phyloP scores from a whole-genome alignment of 2,888 invertebrate genomes.

The Acronicta psi region DNA sequence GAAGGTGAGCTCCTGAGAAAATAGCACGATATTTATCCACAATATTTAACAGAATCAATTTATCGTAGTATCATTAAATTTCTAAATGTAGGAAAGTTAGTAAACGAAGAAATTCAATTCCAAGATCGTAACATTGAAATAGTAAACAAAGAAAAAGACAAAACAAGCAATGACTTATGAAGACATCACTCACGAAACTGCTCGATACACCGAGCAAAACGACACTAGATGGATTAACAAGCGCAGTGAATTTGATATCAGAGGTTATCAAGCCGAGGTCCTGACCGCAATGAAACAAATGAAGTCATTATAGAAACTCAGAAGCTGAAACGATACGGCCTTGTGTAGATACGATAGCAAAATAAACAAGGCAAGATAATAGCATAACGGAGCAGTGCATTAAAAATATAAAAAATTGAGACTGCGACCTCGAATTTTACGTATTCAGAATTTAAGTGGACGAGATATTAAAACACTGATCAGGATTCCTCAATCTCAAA shows the following conservation, averaged over 20 bases:
- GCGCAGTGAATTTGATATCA: constrained; percentile 58
- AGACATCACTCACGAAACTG: constrained; percentile 26
- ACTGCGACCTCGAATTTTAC: constrained; percentile 18
- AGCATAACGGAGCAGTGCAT: constrained; percentile 20
- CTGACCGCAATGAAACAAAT: constrained; percentile 64
- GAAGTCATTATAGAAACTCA: constrained; percentile 46
- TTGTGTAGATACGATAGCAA: constrained; percentile 54
- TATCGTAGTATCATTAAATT: constrained; percentile 22
- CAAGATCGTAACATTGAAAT: background rate
- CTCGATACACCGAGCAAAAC: constrained; percentile 9
- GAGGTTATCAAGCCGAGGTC: constrained; percentile 72
- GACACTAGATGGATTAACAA: constrained; percentile 49
- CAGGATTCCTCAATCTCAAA: constrained; percentile 9
- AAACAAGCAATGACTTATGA: constrained; percentile 1
- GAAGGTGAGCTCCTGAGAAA: constrained; percentile 37
- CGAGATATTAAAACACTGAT: constrained; percentile 3
- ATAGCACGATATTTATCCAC: constrained; percentile 26
- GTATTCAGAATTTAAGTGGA: constrained; percentile 11
- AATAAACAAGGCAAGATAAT: constrained; percentile 48
- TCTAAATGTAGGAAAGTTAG: constrained; percentile 31
- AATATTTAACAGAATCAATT: constrained; percentile 20
- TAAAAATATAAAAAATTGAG: constrained; percentile 21
- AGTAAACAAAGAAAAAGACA: background rate
- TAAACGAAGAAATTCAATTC: background rate
- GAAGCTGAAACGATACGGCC: constrained; percentile 58